Evolutionary conservation across 2,888 invertebrate species (phyloP), one percentile per base, ranked within the genome.

Genomic region (Andrena trimmerana): DNA sequence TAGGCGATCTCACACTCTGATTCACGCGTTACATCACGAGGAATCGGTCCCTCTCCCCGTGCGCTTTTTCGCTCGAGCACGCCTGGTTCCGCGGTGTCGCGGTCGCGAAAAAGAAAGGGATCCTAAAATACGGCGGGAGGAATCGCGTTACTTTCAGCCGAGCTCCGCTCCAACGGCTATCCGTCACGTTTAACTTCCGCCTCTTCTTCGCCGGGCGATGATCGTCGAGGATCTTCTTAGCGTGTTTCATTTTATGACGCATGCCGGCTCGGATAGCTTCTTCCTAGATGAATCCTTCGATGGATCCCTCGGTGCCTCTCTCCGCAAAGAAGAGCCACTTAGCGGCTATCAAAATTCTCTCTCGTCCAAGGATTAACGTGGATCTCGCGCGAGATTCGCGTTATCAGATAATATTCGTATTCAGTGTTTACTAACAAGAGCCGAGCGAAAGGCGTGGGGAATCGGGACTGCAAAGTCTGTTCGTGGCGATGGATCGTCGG

Each of bases 21-120:
- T 86, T 86, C 81, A 57, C 60, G 73, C 73, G 75, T 86, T 86
- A 71, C 84, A 75, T 86, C 86, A 86, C 60, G 68, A 42, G 42
- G 16, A 33, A 70, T 71, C 50, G 31, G 24, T 62, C 57, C 42
- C 54, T 54, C 50, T 73, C 52, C 67, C n/a, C 59, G 50, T 42
- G 52, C n/a, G 24, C 16, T 63, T 72, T 67, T 33, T 48, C 67
- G 60, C 52, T 27, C 60, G 66, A 27, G 62, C 20, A 57, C 16
- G 60, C 24, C 13, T 27, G 27, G 52, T 27, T 57, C 57, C 24
- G 57, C 62, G 42, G 62, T 48, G 33, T 57, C 57, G 50, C 65
- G 66, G 59, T 16, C 33, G 60, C 27, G 29, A 42, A 60, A 66
- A 66, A 20, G 31, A 60, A 78, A 65, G 59, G 60, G 33, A 52